Evolutionary conservation across 1,140 invertebrate genomes (phyloP), one percentile per base, ranked within the genome.

Genomic region (Caerostris extrusa): DNA sequence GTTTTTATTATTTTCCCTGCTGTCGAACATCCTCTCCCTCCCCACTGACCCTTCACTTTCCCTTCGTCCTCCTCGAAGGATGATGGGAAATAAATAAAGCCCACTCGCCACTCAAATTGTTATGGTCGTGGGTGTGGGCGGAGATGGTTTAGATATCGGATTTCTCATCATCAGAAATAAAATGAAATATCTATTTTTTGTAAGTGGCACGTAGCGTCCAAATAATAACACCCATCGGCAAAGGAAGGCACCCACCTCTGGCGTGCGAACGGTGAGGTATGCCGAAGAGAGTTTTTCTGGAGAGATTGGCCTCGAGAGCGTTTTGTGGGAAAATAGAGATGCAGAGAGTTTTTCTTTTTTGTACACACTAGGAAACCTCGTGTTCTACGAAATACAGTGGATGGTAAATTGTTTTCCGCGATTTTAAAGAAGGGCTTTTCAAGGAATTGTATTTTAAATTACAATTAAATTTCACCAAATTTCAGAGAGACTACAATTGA

Each of bases 221-320:
- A 71, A 67, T 67, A 67, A 67, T 67, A 67, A 67, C 61, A 67
- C 61, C 61, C 61, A 17, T n/a, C 61, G n/a, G n/a, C 61, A 67
- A n/a, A 67, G 17, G 61, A 67, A 17, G 61, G n/a, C n/a, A 67
- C n/a, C 34, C 61, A n/a, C 61, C 61, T 67, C n/a, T n/a, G 61
- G 61, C 61, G 34, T 67, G 61, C 17, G 14, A 67, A 17, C 61
- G 61, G 61, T n/a, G n/a, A 5, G 61, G 14, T 67, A 34, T 34
- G 34, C 34, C 61, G 61, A 12, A 67, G 61, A 67, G 61, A 67
- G 61, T 17, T 67, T 6, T 6, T 67, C 61, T 4, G 71, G 71
- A 53, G 71, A 10, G 71, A 77, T 77, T 34, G 71, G 10, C 71
- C 71, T 34, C 19, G 4, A 77, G 34, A 77, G 61, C 34, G 34